Conservation (phyloP, 1,140 invertebrate genomes). For the Drosophila subpulchrella region DNA sequence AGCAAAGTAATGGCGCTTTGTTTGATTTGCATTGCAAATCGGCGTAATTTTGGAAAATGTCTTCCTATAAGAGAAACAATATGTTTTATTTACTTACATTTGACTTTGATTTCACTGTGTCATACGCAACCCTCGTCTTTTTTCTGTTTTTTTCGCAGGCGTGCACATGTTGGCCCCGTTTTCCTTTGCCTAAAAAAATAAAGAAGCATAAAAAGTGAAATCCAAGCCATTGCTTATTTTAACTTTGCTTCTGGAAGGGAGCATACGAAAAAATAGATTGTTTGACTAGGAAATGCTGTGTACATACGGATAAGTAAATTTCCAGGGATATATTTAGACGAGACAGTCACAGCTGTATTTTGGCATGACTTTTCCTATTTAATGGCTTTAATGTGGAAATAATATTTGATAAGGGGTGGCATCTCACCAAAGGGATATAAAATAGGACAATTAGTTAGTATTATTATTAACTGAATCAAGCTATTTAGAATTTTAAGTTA, state of each 20-base stretch:
- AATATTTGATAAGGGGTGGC: background rate
- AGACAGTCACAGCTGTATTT: constrained; percentile 32
- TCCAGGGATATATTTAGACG: constrained; percentile 19
- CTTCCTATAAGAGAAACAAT: constrained; percentile 82
- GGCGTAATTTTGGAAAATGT: constrained; percentile 81
- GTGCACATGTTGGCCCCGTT: constrained; percentile 14
- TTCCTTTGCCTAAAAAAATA: constrained; percentile 14
- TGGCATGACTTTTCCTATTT: constrained; percentile 15
- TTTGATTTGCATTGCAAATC: constrained; percentile 83
- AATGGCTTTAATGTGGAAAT: constrained; percentile 1
- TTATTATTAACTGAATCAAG: no score
- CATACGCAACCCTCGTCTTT: constrained; percentile 22
- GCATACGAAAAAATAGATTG: constrained; percentile 37
- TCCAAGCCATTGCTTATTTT: constrained; percentile 41
- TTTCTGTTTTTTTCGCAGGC: constrained; percentile 9
- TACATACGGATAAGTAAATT: constrained; percentile 45
- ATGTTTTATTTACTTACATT: constrained; percentile 83
- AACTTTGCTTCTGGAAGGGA: constrained; percentile 25
- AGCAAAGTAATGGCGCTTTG: constrained; percentile 76
- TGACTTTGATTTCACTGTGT: constrained; percentile 75
- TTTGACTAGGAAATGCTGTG: constrained; percentile 48
- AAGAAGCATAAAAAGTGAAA: constrained; percentile 42
- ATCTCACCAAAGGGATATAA: no score
- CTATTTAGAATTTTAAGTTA: no score
- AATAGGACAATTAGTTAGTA: no score